These are phyloP conservation scores for Nemotelus pantherinus DNA, from an alignment of 2,888 invertebrate species.

Conservation along the genomic window DNA sequence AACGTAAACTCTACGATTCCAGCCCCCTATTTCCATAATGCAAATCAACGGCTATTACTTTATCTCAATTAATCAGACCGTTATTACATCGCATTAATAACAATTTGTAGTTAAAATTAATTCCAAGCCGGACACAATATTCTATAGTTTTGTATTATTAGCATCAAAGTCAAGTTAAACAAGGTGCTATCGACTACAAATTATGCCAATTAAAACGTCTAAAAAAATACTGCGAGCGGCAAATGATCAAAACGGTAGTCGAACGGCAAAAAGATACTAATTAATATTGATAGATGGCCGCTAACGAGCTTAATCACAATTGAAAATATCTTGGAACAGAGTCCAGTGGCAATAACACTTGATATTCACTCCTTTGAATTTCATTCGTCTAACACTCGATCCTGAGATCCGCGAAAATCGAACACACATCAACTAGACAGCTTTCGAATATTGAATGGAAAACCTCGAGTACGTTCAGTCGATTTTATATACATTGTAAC, in stretches of 20 bases:
- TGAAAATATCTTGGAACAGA: too few species aligned
- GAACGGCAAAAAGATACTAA: background rate
- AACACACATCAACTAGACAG: slow-evolving; percentile 31
- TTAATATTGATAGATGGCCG: background rate
- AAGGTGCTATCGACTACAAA: background rate
- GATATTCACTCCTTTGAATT: too few species aligned
- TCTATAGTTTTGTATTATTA: slow-evolving; percentile 6
- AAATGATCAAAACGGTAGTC: background rate
- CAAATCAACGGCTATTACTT: too few species aligned
- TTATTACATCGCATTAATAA: too few species aligned
- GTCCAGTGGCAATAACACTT: too few species aligned
- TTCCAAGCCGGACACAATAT: slow-evolving; percentile 12
- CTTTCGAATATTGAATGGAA: slow-evolving; percentile 45
- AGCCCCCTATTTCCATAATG: too few species aligned
- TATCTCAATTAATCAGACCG: too few species aligned
- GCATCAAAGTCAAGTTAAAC: background rate
- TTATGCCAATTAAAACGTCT: background rate
- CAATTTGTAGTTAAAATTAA: too few species aligned
- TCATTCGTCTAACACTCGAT: background rate
- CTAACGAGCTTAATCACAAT: background rate
- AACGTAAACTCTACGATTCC: background rate
- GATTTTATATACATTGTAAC: slow-evolving; percentile 37
- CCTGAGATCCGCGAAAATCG: background rate
- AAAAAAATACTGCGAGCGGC: too few species aligned
- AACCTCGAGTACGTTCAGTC: slow-evolving; percentile 6